Base-by-base conservation (phyloP, 2,888 invertebrate genomes). In the Piscicola geometra region DNA sequence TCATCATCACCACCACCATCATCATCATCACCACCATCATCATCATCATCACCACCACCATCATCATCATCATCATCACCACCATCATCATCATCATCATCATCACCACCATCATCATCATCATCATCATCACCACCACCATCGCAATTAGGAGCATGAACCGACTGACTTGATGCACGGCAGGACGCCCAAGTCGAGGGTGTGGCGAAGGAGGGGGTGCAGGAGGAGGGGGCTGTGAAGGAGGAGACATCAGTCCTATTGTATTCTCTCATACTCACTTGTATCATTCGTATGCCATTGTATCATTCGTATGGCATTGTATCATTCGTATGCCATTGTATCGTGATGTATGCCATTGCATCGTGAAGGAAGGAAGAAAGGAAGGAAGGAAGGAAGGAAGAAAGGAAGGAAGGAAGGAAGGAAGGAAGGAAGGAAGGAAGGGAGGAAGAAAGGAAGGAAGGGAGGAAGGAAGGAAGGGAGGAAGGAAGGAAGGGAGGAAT, bases 171-270 rank as follows among this genome's bases (percentile, higher is more conserved):
- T 73, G 35, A 56, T 56, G 64, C 47, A 30, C 33, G 73, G 60
- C 12, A 73, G 36, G 28, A 33, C 52, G 21, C 73, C 73, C 12
- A 73, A 56, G 35, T 73, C 73, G 36, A 60, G 64, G 60, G 32
- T 56, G 33, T 60, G 56, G 15, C 33, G n/a, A 12, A 73, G 21
- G 9, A 73, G 64, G 64, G 33, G 33, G 25, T 30, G 60, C 28
- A 73, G 64, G 12, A 73, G 25, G 9, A 73, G 64, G 21, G 73
- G 73, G n/a, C 56, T 73, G 73, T 18, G 21, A 47, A 47, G 21
- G 50, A 15, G 9, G 9, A 21, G 21, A 47, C 9, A 47, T 47
- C 21, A 15, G 50, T 47, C 21, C 21, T 21, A 47, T 9, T 47
- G 21, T 15, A 47, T 47, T 47, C n/a, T n/a, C n/a, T n/a, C n/a